Evolutionary conservation across 2,888 invertebrate species (phyloP), one percentile per base, ranked within the genome.

Genomic region (Isoperla grammatica): DNA sequence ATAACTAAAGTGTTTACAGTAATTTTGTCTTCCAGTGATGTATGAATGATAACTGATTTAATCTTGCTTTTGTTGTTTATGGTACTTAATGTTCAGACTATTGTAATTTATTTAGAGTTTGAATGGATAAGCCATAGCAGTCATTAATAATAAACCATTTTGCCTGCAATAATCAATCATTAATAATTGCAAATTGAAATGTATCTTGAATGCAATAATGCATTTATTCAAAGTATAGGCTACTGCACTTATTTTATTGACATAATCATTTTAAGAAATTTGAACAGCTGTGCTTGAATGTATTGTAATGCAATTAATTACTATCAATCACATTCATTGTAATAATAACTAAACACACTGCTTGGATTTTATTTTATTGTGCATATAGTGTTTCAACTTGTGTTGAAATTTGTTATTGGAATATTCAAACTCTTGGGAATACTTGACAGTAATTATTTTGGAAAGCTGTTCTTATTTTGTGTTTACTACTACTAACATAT

Each of bases 51-150:
- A 13, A 40, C 15, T 40, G 40, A 8, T 40, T 40, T 8, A 4
- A 12, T 13, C 40, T 40, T 13, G n/a, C 15, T 15, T 40, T 40
- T 40, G n/a, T 40, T 13, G 40, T 45, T 45, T 5, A 45, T 19
- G 4, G 45, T 45, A 45, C 45, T 45, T 45, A 45, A 45, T 17
- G 19, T 45, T 45, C 5, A 11, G 11, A 17, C 15, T 11, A 15
- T 45, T 17, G 6, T 4, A 5, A 19, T 45, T 15, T 17, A 45
- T 45, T 15, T 15, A 6, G 2, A 11, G 2, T 53, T 53, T 19
- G 37, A 15, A 53, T 39, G 19, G 19, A 19, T 17, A 37, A 53
- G 53, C 53, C 53, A 53, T 39, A 53, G 37, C 15, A 53, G 53
- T 53, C 53, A 39, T 53, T 39, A 39, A 13, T 39, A 19, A 35